Evolutionary conservation across 2,888 invertebrate species (phyloP), one percentile per base, ranked within the genome.

Genomic region (Aradus depressus): DNA sequence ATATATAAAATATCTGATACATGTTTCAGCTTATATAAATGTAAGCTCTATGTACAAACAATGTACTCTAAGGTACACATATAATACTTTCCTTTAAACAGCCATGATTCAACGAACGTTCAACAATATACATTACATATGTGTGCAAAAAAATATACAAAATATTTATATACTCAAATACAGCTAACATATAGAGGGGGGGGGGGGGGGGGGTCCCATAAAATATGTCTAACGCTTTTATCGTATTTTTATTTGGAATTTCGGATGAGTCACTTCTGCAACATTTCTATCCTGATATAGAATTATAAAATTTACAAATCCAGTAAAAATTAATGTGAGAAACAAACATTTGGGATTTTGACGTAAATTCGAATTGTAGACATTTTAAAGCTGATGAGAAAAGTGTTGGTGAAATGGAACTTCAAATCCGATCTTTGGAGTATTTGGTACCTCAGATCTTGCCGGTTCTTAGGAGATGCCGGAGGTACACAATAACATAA

Each of bases 41-140:
- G n/a, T n/a, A n/a, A n/a, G n/a, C n/a, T n/a, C n/a, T n/a, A n/a
- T n/a, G n/a, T n/a, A n/a, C n/a, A n/a, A n/a, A n/a, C n/a, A n/a
- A n/a, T n/a, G n/a, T n/a, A n/a, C n/a, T n/a, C n/a, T n/a, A 39
- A 55, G 55, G 55, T 55, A 55, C 55, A 52, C 50, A 55, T 52
- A 55, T 55, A 55, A 55, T 55, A 55, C 55, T 55, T 52, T 51
- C 45, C 44, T 44, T 42, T 42, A 55, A 38, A 53, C 53, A 55
- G 52, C 55, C 52, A 52, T 52, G 52, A 44, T 51, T 52, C 32
- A 51, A 31, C 18, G 16, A 32, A 10, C 31, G 48, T 51, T 48
- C 38, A 44, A 54, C 49, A 49, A 51, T 47, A 45, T 50, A 39
- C 52, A 38, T 47, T 41, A 50, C 50, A 54, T 51, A 51, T 51